Base-by-base conservation (phyloP, 2,888 invertebrate species). In the Tetragnatha montana region DNA sequence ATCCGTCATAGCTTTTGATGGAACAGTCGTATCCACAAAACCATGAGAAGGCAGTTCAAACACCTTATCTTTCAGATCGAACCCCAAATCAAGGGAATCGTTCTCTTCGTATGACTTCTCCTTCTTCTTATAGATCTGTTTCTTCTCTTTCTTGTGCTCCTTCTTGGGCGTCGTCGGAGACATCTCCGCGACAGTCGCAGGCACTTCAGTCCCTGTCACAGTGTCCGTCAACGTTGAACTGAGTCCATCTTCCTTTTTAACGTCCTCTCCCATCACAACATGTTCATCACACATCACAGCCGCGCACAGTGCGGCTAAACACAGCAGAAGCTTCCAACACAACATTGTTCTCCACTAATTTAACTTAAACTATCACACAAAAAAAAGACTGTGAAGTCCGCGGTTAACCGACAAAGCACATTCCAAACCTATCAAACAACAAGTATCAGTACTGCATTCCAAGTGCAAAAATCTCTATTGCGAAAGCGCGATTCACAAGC, bases 81-180 rank as follows among this genome's bases (percentile, higher is more conserved):
- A 60, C 47, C 51, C 17, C 19, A 69, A 6, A 22, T 49, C 68
- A 21, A 17, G n/a, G 6, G 51, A 0, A n/a, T 76, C 81, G 17
- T 82, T 82, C 8, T 73, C 74, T 69, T 81, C 82, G 0, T 51
- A 69, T 12, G 35, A 51, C 50, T 73, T 88, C 51, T 88, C 88
- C 49, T 82, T 88, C 35, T 88, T 88, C 73, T 88, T 88, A 8
- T 71, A 75, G 47, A n/a, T 8, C 50, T 12, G 70, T 35, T 78
- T 88, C 50, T 47, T 76, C 82, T 88, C 82, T 73, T 88, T 82
- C 49, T 88, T 88, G 0, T 17, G 10, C 49, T 88, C 88, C 21
- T 82, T 88, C 60, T 88, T 88, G n/a, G 82, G 70, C 3, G 88
- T 82, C 51, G 75, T 73, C 19, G 69, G 47, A 6, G 81, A 49